Evolutionary conservation across 2,888 invertebrate species (phyloP).

Genomic region (Polydrusus pterygomalis): DNA sequence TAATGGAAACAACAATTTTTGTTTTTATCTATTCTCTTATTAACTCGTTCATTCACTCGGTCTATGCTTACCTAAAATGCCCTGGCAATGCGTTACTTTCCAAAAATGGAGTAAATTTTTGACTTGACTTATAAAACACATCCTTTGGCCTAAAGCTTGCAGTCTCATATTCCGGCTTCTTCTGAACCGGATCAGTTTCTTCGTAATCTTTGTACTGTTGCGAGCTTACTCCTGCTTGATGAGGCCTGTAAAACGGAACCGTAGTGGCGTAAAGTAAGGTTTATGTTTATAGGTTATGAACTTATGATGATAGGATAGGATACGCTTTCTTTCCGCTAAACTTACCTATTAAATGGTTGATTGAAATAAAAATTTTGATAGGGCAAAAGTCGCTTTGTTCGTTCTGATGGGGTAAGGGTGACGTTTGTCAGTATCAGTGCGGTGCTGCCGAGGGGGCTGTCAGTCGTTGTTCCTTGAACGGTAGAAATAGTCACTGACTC

Average conservation of each 20-base stretch:
- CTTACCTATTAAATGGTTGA: slow-evolving; percentile 70
- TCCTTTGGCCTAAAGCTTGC: slow-evolving; percentile 36
- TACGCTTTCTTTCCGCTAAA: too few species aligned
- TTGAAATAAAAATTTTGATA: slow-evolving; percentile 87
- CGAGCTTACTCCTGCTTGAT: slow-evolving; percentile 49
- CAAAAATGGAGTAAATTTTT: slow-evolving; percentile 74
- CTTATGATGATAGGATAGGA: too few species aligned
- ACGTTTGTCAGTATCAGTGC: slow-evolving; percentile 40
- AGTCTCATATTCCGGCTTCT: slow-evolving; percentile 27
- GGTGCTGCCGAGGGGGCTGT: slow-evolving; percentile 2
- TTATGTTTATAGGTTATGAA: too few species aligned
- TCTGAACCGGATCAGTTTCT: neutral
- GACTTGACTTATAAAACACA: slow-evolving; percentile 53
- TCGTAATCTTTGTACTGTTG: slow-evolving; percentile 51
- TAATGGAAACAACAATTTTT: neutral
- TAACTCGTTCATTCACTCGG: neutral
- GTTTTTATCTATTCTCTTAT: too few species aligned
- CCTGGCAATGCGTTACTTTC: slow-evolving; percentile 75
- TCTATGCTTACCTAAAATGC: slow-evolving; percentile 72
- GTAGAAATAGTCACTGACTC: slow-evolving; percentile 53
- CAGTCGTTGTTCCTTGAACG: slow-evolving; percentile 39
- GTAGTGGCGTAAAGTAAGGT: too few species aligned
- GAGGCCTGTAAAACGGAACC: slow-evolving; percentile 34
- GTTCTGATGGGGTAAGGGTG: slow-evolving; percentile 73
- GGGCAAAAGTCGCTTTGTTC: slow-evolving; percentile 86